Evolutionary conservation across 2,888 invertebrate genomes (phyloP).

Genomic region (Leptopterna dolabrata): DNA sequence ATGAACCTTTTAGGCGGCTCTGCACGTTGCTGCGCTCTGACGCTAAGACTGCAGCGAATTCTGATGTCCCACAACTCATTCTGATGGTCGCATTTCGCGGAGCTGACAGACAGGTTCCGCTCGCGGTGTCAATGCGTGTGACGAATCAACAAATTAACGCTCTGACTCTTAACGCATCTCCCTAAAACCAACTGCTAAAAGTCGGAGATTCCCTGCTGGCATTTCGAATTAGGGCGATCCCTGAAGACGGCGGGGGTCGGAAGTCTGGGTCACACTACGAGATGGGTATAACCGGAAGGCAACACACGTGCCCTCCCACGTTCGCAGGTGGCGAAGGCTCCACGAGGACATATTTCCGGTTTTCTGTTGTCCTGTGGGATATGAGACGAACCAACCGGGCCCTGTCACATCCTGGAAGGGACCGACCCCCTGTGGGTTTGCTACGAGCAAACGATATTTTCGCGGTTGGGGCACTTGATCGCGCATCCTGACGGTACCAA

Average conservation of each 20-base stretch:
- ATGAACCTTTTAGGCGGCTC: no score
- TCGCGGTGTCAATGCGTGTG: no score
- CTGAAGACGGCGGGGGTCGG: background rate
- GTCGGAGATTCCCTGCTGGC: background rate
- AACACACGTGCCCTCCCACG: background rate
- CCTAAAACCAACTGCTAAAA: no score
- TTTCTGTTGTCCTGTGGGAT: background rate
- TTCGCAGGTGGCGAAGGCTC: background rate
- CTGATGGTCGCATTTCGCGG: no score
- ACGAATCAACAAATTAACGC: no score
- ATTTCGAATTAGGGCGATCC: background rate
- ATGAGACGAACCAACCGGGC: background rate
- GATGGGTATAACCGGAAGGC: background rate
- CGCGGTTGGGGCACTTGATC: background rate
- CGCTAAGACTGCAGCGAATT: no score
- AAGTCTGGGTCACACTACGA: background rate
- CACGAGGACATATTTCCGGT: conserved; percentile 10
- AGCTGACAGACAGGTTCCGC: no score
- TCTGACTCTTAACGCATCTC: no score
- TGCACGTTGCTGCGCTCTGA: no score
- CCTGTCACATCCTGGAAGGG: background rate
- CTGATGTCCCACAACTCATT: no score
- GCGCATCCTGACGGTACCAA: background rate
- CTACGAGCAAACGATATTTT: background rate
- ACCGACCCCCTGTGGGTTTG: background rate